These are phyloP conservation scores for Silurus lanzhouensis DNA, from an alignment of 2,797 vertebrate genomes.

Conservation along the genomic window DNA sequence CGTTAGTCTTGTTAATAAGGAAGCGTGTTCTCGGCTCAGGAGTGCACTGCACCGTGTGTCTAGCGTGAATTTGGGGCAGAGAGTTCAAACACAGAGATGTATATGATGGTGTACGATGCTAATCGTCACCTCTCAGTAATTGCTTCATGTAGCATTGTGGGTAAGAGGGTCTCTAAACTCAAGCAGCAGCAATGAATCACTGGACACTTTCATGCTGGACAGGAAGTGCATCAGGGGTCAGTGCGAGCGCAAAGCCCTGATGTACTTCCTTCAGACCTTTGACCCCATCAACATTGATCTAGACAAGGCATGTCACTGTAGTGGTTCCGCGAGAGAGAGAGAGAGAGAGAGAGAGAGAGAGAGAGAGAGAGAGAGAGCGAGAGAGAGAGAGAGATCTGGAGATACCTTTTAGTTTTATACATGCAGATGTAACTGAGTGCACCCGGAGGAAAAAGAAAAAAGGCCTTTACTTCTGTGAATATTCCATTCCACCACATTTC, in stretches of 20 bases:
- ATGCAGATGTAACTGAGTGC: background rate
- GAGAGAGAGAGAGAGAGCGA: too few relatives aligned
- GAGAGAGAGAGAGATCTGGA: background rate
- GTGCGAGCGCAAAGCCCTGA: constrained; percentile 71
- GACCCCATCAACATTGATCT: constrained; percentile 67
- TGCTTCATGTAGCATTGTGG: constrained; percentile 22
- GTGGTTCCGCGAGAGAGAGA: constrained; percentile 33
- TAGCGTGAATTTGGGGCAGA: constrained; percentile 3
- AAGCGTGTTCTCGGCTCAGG: background rate
- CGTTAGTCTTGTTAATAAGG: background rate
- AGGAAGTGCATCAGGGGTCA: constrained; percentile 60
- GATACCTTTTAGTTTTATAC: background rate
- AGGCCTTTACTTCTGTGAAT: background rate
- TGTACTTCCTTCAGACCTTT: constrained; percentile 62
- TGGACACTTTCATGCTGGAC: constrained; percentile 50
- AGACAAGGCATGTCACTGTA: constrained; percentile 63
- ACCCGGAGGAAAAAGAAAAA: background rate
- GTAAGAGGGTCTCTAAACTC: constrained; percentile 30
- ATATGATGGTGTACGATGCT: background rate
- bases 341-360: too few relatives aligned
- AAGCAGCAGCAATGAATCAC: constrained; percentile 55
- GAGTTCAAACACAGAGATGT: background rate
- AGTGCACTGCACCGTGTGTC: background rate
- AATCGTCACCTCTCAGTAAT: constrained; percentile 1
- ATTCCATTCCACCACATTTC: constrained; percentile 10